phyloP scores from a whole-genome alignment of 1,140 invertebrate species.

The Eupristina koningsbergeri region DNA sequence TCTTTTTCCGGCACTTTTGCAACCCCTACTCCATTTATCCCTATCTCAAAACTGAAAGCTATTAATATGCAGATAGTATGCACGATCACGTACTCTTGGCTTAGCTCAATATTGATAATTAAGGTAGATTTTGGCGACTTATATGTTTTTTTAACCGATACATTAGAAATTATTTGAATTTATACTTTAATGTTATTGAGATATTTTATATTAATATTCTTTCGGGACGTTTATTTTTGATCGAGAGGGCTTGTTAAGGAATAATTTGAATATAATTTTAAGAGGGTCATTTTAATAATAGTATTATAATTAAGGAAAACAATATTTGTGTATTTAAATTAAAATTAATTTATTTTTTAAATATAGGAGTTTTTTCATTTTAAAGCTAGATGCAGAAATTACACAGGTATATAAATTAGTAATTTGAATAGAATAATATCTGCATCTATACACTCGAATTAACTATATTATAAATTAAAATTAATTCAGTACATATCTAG shows the following conservation, averaged over 20 bases:
- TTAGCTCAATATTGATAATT: constrained; percentile 49
- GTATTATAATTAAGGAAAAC: no score
- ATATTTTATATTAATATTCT: background rate
- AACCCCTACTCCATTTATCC: constrained; percentile 44
- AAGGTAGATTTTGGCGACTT: constrained; percentile 28
- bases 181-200: background rate
- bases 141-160: background rate
- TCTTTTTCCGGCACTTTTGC: constrained; percentile 15
- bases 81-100: constrained; percentile 48
- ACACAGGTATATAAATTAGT: background rate
- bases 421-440: background rate
- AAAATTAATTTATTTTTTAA: background rate
- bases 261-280: no score
- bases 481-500: background rate
- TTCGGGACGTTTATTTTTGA: no score
- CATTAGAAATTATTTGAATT: background rate
- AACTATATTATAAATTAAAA: background rate
- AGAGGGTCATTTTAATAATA: no score
- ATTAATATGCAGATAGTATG: constrained; percentile 54
- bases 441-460: background rate
- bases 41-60: constrained; percentile 25
- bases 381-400: background rate
- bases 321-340: background rate
- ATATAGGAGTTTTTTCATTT: background rate
- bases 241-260: no score